Evolutionary conservation across 2,888 invertebrate genomes (phyloP), one percentile per base, ranked within the genome.

Genomic region (Trichopoda pennipes): DNA sequence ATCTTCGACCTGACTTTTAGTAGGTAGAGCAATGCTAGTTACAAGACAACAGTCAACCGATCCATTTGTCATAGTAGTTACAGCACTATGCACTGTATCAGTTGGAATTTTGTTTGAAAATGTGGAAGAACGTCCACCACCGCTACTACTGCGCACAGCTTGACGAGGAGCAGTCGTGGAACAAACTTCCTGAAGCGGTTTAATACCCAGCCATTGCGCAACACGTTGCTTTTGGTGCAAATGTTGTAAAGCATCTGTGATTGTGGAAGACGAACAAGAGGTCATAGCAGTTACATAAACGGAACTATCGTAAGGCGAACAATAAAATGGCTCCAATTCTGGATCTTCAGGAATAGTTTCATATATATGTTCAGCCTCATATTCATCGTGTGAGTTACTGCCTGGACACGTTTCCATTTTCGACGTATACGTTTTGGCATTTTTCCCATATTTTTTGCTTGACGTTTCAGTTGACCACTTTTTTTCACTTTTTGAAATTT

Each of bases 321-420:
- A 94, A 86, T 94, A 94, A 63, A 94, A 92, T 1, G 94, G 94
- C 85, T 94, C 94, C 2, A 91, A 87, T 85, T 92, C 92, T 1
- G 92, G 92, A 86, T 93, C 93, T 85, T 94, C 94, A 1, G 94
- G 93, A 85, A 94, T 94, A 3, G 94, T 94, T 88, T 94, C 94
- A 86, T 94, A 94, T 73, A 94, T 94, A 86, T 94, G 94, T 84
- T 94, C 94, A 16, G 92, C 92, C 81, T 93, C 93, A 83, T 92
- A 92, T 77, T 91, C 92, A n/a, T 86, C 84, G 8, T n/a, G 51
- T 10, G 76, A n/a, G n/a, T 28, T 60, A 23, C 8, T 38, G 0
- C 69, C 23, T 35, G 66, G 32, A 80, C 44, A 58, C 2, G 42
- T 44, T 14, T 51, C 42, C 8, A 16, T 70, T 58, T 73, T 47